A percentile compares a stretch with the other conserved stretches of the same genome.
phyloP scores from a whole-genome alignment of 2,797 vertebrate species.

The Picus viridis region DNA sequence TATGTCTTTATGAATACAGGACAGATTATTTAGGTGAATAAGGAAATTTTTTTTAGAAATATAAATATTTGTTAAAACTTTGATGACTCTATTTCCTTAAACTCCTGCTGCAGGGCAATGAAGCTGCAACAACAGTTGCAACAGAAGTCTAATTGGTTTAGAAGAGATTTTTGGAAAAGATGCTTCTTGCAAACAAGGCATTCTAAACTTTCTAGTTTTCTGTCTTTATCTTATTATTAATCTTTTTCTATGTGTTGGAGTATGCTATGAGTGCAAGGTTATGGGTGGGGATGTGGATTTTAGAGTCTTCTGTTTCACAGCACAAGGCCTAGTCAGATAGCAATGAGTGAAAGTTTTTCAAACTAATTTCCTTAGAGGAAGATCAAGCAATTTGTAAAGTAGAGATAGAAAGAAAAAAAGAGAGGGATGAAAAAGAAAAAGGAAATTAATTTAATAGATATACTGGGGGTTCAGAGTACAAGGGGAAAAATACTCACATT shows the following conservation, averaged over 20 bases:
- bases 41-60: neutral
- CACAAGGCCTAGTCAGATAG: neutral
- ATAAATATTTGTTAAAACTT: neutral
- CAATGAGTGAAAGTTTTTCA: neutral
- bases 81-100: neutral
- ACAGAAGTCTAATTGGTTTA: neutral
- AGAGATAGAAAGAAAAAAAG: neutral
- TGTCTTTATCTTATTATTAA: neutral
- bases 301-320: neutral
- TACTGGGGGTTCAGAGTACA: neutral
- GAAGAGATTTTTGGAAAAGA: neutral
- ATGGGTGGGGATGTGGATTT: neutral
- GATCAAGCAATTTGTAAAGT: neutral
- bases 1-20: neutral
- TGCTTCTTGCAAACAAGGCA: rapidly evolving
- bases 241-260: neutral
- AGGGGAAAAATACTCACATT: neutral
- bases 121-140: neutral
- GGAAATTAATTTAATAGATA: neutral
- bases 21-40: neutral
- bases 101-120: neutral
- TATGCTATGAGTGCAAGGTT: neutral
- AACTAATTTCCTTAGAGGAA: neutral
- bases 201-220: neutral
- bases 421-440: neutral